Base-by-base conservation (phyloP, 2,113 vertebrate species). In the Menura novaehollandiae region DNA sequence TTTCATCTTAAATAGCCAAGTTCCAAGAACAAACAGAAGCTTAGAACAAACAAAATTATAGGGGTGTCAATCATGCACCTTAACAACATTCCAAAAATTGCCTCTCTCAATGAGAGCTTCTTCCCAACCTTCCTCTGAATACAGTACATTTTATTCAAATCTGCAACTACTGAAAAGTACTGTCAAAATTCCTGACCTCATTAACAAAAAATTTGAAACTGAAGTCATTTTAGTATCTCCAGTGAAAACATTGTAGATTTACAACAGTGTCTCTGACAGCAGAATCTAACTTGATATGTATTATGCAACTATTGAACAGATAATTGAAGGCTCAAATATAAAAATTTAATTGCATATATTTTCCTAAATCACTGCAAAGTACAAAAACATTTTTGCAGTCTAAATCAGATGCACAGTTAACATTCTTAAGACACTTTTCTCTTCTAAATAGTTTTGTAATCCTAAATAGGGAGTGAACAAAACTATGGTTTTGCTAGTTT, bases 1-100 rank as follows among this genome's bases (percentile, higher is more conserved):
- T 81, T 92, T 91, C 49, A 66, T 69, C 67, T 94, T 76, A 75
- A 93, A 91, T 51, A 88, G 15, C 22, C 41, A 56, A 86, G 64
- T 69, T 94, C 56, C n/a, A 86, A 89, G 84, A 92, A 76, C 76
- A 95, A 93, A 80, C 35, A 88, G 43, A 68, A 94, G 58, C 64
- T 72, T 64, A 66, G 66, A 96, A 93, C 53, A 91, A 97, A 83
- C 79, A 90, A 94, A 97, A 97, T 96, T 93, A 91, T 37, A 94
- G 56, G 24, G 23, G 4, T 81, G 91, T 83, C 94, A 95, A 63
- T 93, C 94, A 93, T 19, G 19, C 9, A 59, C 59, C 27, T 71
- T 86, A 96, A 94, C 78, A 95, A 75, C 49, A 91, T 95, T 91
- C 83, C 44, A 17, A 88, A 73, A 92, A 78, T 14, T 79, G 55